phyloP scores from a whole-genome alignment of 2,797 vertebrate genomes.

The Cyprinella venusta region DNA sequence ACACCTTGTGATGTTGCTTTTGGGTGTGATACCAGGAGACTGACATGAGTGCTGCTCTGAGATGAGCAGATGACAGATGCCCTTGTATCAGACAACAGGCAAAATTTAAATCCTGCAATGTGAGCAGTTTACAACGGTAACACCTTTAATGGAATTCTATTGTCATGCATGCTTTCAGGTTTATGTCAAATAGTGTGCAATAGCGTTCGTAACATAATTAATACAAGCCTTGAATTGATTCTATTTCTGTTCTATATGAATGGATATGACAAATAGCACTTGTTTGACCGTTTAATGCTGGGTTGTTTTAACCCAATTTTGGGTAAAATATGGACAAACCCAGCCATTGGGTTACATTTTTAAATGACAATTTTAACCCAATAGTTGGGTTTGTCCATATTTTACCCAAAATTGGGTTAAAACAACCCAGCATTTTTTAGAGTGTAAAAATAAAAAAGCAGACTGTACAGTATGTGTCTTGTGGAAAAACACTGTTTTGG shows the following conservation, averaged over 20 bases:
- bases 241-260: not conserved
- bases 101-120: not conserved
- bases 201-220: not conserved
- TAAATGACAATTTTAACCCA: too few relatives aligned
- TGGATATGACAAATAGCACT: not conserved
- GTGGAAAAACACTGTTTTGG: constrained; percentile 6
- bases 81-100: constrained; percentile 33
- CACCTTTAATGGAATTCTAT: not conserved
- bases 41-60: constrained; percentile 30
- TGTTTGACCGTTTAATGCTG: not conserved
- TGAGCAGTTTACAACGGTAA: not conserved
- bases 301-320: too few relatives aligned
- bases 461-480: not conserved
- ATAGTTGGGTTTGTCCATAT: too few relatives aligned
- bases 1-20: constrained; percentile 43
- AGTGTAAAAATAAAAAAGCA: constrained; percentile 4
- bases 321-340: too few relatives aligned
- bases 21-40: constrained; percentile 36
- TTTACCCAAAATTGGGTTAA: too few relatives aligned
- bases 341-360: too few relatives aligned
- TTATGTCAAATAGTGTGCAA: not conserved
- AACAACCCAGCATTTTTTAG: too few relatives aligned
- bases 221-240: not conserved
- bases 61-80: constrained; percentile 43
- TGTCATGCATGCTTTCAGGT: not conserved